Percentiles rank a stretch among this genome's conserved stretches.
Conservation (phyloP, 2,113 vertebrate genomes). For the Megaceryle torquata region DNA sequence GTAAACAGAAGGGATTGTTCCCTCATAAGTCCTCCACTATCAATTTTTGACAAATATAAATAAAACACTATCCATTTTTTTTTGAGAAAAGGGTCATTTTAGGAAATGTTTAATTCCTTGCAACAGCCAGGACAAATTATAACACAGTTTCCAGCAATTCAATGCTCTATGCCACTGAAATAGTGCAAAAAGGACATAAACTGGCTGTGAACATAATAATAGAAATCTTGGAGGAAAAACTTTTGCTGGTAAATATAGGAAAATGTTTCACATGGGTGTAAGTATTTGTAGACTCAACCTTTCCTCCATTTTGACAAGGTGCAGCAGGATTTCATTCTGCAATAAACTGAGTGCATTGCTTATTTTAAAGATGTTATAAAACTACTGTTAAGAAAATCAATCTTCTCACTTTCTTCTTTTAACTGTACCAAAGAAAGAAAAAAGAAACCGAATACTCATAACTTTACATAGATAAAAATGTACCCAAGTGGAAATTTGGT, state of each 20-base stretch:
- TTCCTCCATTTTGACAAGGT: not conserved
- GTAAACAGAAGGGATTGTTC: not conserved
- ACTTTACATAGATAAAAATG: not conserved
- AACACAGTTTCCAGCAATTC: not conserved
- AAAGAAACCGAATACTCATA: not conserved
- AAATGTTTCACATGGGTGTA: not conserved
- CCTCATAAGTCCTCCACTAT: not conserved
- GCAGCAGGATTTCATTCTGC: not conserved
- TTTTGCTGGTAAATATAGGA: not conserved
- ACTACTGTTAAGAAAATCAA: not conserved
- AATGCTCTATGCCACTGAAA: not conserved
- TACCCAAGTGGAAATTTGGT: not conserved
- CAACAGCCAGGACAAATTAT: not conserved
- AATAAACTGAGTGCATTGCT: not conserved
- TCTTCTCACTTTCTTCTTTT: not conserved
- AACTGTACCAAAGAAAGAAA: not conserved
- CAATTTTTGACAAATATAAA: not conserved
- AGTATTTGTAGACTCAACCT: not conserved
- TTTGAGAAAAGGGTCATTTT: not conserved
- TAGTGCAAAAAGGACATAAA: not conserved
- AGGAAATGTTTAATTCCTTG: not conserved
- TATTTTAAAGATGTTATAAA: not conserved
- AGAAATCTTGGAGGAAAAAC: not conserved
- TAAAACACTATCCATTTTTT: not conserved
- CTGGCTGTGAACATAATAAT: not conserved